These are phyloP conservation scores for Ichneumon xanthorius DNA, from an alignment of 2,888 invertebrate species.

Conservation along the genomic window DNA sequence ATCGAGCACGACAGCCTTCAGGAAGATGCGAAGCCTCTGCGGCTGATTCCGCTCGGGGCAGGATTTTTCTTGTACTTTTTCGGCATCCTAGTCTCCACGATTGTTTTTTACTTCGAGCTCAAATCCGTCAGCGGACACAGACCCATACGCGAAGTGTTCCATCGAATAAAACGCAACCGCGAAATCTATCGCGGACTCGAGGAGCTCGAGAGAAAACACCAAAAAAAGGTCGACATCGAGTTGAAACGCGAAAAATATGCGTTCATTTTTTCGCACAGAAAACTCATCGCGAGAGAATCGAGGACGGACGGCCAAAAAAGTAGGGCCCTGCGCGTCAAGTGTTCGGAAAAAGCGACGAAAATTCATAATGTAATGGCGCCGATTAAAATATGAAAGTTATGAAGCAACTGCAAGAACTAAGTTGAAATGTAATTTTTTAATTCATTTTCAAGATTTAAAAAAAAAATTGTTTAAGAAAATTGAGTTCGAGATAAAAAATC, in stretches of 20 bases:
- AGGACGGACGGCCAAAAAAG: neutral
- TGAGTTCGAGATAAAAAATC: too few species aligned
- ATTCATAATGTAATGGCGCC: neutral
- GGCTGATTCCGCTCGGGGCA: slow-evolving; percentile 78
- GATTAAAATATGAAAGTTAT: neutral
- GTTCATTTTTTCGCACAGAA: neutral
- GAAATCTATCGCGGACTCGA: neutral
- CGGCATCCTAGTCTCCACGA: slow-evolving; percentile 73
- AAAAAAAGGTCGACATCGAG: neutral
- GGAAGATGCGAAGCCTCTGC: slow-evolving; percentile 70
- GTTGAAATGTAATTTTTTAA: too few species aligned
- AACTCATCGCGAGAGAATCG: neutral
- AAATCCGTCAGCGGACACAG: slow-evolving; percentile 43
- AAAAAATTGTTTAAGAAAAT: too few species aligned
- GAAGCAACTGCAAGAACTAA: neutral
- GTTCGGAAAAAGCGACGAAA: neutral
- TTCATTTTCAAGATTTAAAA: too few species aligned
- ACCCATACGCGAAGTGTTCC: neutral
- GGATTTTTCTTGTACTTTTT: slow-evolving; percentile 76
- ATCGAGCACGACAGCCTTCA: slow-evolving; percentile 75
- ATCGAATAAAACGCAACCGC: neutral
- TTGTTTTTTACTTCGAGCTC: slow-evolving; percentile 77
- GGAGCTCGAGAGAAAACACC: neutral
- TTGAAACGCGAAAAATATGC: neutral
- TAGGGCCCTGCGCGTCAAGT: neutral